A percentile compares a stretch with the other conserved stretches of the same genome.
Evolutionary conservation across 1,140 invertebrate species (phyloP).

Genomic region (Leucophenga varia): DNA sequence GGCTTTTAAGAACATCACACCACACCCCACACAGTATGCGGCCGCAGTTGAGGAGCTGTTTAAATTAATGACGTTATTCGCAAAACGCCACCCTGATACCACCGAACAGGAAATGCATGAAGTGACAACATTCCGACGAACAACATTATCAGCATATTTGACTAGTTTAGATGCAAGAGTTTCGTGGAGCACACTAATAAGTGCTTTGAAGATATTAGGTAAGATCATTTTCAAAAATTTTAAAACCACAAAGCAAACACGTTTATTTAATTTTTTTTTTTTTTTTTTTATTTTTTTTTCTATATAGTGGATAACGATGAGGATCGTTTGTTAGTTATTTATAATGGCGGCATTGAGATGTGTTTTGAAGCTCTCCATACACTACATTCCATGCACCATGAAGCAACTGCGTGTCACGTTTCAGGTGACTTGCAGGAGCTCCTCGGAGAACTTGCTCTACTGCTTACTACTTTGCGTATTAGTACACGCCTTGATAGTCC

Average conservation of each 20-base stretch:
- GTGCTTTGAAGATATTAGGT: conserved; percentile 78
- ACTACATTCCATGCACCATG: conserved; percentile 90
- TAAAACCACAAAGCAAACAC: neutral
- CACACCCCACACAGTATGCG: conserved; percentile 89
- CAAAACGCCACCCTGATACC: conserved; percentile 72
- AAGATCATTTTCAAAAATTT: neutral
- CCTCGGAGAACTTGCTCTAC: conserved; percentile 65
- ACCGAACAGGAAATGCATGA: conserved; percentile 78
- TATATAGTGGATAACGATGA: conserved; percentile 75
- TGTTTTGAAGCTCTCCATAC: conserved; percentile 89
- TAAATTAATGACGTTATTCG: conserved; percentile 83
- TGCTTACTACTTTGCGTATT: conserved; percentile 40
- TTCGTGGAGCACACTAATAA: conserved; percentile 78
- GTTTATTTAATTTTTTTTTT: neutral
- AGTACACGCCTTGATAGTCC: conserved; percentile 41
- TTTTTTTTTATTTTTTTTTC: neutral
- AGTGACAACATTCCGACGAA: conserved; percentile 77
- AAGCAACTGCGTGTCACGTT: conserved; percentile 86
- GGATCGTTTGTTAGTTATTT: conserved; percentile 84
- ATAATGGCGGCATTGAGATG: conserved; percentile 83
- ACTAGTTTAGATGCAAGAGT: conserved; percentile 60
- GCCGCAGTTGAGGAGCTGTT: conserved; percentile 88
- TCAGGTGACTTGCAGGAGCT: conserved; percentile 81
- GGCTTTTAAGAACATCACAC: conserved; percentile 95
- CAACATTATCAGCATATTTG: conserved; percentile 80